phyloP scores from a whole-genome alignment of 2,113 vertebrate genomes.

The Carettochelys insculpta region DNA sequence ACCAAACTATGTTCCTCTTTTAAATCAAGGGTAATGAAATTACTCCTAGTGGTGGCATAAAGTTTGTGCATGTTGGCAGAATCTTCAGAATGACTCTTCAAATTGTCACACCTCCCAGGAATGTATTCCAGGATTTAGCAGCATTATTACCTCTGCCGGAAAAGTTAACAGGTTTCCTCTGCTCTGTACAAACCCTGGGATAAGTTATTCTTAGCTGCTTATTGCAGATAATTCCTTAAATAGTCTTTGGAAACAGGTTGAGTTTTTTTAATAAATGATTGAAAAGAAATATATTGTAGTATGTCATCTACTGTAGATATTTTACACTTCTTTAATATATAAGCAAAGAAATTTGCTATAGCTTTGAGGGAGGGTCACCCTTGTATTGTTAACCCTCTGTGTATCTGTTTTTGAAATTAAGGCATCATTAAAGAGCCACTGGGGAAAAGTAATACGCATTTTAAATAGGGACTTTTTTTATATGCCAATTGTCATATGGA shows the following conservation, averaged over 20 bases:
- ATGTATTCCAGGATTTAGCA: conserved; percentile 40
- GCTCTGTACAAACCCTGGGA: conserved; percentile 31
- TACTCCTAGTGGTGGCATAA: not conserved
- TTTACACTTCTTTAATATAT: not conserved
- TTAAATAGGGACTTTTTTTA: not conserved
- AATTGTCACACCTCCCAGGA: conserved; percentile 62
- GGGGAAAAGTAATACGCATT: not conserved
- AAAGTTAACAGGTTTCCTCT: conserved; percentile 52
- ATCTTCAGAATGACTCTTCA: conserved; percentile 34
- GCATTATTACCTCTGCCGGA: conserved; percentile 54
- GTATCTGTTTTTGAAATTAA: not conserved
- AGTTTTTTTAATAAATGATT: not conserved
- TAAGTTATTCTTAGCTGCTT: conserved; percentile 58
- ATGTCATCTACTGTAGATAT: not conserved
- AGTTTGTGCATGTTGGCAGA: conserved; percentile 8
- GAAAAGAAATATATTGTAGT: not conserved
- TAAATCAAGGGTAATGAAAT: not conserved
- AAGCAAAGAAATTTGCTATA: not conserved
- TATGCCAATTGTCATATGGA: not conserved
- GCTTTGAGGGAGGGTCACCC: not conserved
- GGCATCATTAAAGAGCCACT: not conserved
- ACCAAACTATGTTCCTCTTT: not conserved
- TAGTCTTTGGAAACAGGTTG: conserved; percentile 27
- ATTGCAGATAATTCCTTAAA: conserved; percentile 66
- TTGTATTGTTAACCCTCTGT: not conserved